These are phyloP conservation scores for Willowsia nigromaculata DNA, from an alignment of 2,888 invertebrate genomes.

Conservation along the genomic window DNA sequence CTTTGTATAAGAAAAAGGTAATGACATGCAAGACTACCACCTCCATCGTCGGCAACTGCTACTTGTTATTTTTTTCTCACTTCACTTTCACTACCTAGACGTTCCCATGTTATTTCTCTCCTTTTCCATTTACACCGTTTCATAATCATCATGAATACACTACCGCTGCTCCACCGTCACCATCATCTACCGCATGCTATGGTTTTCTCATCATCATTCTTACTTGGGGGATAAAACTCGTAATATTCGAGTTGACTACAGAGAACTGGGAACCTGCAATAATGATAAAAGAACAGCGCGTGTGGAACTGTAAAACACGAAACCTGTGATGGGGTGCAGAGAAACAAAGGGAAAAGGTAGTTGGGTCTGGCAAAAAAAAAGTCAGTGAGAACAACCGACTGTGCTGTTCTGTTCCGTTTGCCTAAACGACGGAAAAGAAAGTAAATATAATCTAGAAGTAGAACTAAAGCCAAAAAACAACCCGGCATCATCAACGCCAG, in stretches of 20 bases:
- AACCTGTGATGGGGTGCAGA: not conserved
- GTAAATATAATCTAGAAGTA: not conserved
- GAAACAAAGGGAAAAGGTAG: not conserved
- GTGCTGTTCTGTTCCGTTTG: not conserved
- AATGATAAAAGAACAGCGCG: constrained; percentile 45
- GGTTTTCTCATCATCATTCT: constrained; percentile 41
- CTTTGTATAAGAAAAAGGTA: constrained; percentile 4
- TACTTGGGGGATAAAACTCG: constrained; percentile 5
- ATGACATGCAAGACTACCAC: not conserved
- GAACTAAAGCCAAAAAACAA: not conserved
- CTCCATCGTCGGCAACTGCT: not conserved
- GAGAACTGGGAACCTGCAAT: constrained; percentile 19
- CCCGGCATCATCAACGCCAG: constrained; percentile 24
- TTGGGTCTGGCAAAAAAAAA: not conserved
- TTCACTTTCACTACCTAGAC: not conserved
- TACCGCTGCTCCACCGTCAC: constrained; percentile 5
- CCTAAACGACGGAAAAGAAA: not conserved
- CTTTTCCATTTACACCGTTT: constrained; percentile 19
- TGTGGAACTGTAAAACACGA: not conserved
- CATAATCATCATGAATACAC: constrained; percentile 30
- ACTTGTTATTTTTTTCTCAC: not conserved
- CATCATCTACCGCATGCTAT: constrained; percentile 41
- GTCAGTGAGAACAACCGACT: constrained; percentile 20
- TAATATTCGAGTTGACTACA: constrained; percentile 24
- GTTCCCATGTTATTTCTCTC: not conserved